Conservation (phyloP, 2,797 vertebrate genomes). For the Darevskia mixta region DNA sequence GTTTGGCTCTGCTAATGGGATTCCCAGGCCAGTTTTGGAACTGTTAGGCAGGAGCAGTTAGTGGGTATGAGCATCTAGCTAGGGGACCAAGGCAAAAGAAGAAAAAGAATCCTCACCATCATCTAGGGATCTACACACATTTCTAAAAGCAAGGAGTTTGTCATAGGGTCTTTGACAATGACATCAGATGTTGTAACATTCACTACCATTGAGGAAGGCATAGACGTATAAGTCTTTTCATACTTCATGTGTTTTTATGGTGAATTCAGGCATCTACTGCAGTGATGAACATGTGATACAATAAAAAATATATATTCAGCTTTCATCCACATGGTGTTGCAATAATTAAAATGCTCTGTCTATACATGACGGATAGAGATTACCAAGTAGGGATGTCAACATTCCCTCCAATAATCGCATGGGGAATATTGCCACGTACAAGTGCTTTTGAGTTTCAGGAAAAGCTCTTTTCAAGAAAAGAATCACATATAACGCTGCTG, state of each 20-base stretch:
- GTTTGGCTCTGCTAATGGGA: not conserved
- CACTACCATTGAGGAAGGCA: not conserved
- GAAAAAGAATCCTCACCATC: not conserved
- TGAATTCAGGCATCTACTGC: not conserved
- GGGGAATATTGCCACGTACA: not conserved
- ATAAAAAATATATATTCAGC: not conserved
- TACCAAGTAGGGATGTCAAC: no score
- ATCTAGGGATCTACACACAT: not conserved
- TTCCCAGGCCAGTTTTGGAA: not conserved
- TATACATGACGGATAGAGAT: not conserved
- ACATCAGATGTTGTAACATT: not conserved
- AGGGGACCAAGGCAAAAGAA: not conserved
- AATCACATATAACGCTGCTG: not conserved
- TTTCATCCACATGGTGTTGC: not conserved
- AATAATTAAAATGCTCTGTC: not conserved
- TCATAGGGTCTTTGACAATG: slow-evolving; percentile 8
- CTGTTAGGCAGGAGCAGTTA: not conserved
- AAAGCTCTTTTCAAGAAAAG: not conserved
- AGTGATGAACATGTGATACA: not conserved
- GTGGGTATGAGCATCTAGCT: not conserved
- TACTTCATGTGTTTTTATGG: not conserved
- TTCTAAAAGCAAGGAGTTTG: not conserved
- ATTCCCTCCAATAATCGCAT: not conserved
- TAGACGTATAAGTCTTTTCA: not conserved
- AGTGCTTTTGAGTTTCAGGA: not conserved